Conservation (phyloP, 2,797 vertebrate species). For the Leptatherina wallacei region DNA sequence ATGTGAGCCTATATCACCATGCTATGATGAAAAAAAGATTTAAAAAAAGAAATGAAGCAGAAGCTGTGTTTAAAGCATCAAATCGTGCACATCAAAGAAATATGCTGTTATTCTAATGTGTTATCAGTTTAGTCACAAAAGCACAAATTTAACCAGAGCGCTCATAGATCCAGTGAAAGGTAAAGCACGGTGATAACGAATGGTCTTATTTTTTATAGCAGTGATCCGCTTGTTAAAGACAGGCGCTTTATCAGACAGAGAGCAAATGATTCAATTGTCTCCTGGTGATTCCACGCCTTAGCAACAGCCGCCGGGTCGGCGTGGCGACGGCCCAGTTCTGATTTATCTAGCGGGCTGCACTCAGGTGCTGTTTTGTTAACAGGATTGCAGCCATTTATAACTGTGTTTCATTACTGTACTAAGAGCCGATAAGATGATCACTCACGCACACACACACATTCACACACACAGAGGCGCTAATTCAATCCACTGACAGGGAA, state of each 20-base stretch:
- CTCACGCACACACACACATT: slow-evolving; percentile 62
- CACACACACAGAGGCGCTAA: slow-evolving; percentile 76
- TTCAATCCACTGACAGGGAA: slow-evolving; percentile 86
- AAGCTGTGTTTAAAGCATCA: slow-evolving; percentile 34
- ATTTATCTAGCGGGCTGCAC: slow-evolving; percentile 79
- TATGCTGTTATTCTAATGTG: slow-evolving; percentile 20
- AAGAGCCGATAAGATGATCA: slow-evolving; percentile 82
- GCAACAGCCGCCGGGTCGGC: slow-evolving; percentile 70
- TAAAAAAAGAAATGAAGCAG: slow-evolving; percentile 49
- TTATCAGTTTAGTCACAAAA: slow-evolving; percentile 53
- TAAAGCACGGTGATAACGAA: slow-evolving; percentile 51
- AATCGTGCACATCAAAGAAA: slow-evolving; percentile 58
- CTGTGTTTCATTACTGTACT: slow-evolving; percentile 85
- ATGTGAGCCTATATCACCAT: slow-evolving; percentile 57
- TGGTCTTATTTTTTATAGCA: slow-evolving; percentile 56
- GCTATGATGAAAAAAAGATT: slow-evolving; percentile 39
- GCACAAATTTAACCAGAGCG: slow-evolving; percentile 41
- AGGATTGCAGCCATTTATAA: slow-evolving; percentile 85
- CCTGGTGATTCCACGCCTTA: slow-evolving; percentile 72
- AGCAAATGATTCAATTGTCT: slow-evolving; percentile 84
- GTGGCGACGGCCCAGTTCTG: slow-evolving; percentile 71
- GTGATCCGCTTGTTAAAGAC: slow-evolving; percentile 69
- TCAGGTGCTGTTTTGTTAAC: slow-evolving; percentile 85
- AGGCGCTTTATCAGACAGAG: slow-evolving; percentile 75
- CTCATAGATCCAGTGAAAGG: slow-evolving; percentile 26